phyloP scores from a whole-genome alignment of 2,113 vertebrate genomes.

The Polypterus bichir region DNA sequence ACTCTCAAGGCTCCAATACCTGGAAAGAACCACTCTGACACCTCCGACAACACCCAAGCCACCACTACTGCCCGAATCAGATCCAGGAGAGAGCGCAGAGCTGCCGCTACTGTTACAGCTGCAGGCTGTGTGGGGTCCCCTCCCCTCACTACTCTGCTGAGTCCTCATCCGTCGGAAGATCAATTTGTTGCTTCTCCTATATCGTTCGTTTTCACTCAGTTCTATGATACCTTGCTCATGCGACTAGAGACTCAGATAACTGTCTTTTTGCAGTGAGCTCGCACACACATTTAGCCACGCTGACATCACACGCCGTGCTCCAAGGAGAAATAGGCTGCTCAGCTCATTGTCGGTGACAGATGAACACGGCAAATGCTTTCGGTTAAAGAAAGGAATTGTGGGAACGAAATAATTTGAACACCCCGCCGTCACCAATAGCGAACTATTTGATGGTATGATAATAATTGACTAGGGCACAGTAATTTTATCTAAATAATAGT shows the following conservation, averaged over 20 bases:
- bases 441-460: too few species aligned
- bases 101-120: slow-evolving; percentile 66
- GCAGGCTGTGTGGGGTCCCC: slow-evolving; percentile 60
- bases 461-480: too few species aligned
- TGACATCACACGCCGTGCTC: slow-evolving; percentile 71
- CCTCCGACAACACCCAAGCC: slow-evolving; percentile 63
- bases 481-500: too few species aligned
- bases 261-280: background rate
- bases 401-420: slow-evolving; percentile 8
- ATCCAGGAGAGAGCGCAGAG: slow-evolving; percentile 73
- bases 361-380: slow-evolving; percentile 9
- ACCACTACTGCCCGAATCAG: slow-evolving; percentile 74
- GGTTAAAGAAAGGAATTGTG: slow-evolving; percentile 18
- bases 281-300: slow-evolving; percentile 25
- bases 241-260: too few species aligned
- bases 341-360: slow-evolving; percentile 13
- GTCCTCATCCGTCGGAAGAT: slow-evolving; percentile 55
- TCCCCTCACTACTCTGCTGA: slow-evolving; percentile 68
- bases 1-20: slow-evolving; percentile 91
- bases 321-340: slow-evolving; percentile 44
- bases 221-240: too few species aligned
- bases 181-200: slow-evolving; percentile 20
- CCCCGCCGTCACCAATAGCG: too few species aligned
- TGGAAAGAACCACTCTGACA: slow-evolving; percentile 72
- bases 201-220: too few species aligned